These are phyloP conservation scores for Monarcha castaneiventris DNA, from an alignment of 2,113 vertebrate genomes.

Conservation along the genomic window DNA sequence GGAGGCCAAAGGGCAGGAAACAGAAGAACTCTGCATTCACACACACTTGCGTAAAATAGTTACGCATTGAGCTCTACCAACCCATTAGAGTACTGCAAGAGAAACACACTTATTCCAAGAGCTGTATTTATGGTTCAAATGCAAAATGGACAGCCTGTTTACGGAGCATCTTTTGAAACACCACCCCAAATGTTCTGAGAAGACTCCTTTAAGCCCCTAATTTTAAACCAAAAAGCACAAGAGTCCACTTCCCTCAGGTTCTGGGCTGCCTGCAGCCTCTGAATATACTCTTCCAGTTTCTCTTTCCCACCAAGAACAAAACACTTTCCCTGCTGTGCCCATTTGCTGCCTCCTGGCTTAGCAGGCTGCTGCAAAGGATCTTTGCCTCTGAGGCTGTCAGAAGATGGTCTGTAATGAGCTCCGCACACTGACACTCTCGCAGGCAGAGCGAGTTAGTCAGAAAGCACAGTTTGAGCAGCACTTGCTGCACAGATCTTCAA, in stretches of 20 bases:
- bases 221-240: not conserved
- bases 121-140: not conserved
- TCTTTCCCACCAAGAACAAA: constrained; percentile 53
- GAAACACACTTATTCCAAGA: not conserved
- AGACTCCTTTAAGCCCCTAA: not conserved
- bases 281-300: not conserved
- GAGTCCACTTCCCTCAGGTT: not conserved
- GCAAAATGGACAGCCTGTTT: not conserved
- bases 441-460: constrained; percentile 5
- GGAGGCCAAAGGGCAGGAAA: constrained; percentile 4
- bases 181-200: not conserved
- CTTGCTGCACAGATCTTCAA: constrained; percentile 30
- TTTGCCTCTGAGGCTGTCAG: not conserved
- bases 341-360: constrained; percentile 38
- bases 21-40: not conserved
- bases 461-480: constrained; percentile 34
- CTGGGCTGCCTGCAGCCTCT: not conserved
- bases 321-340: constrained; percentile 41
- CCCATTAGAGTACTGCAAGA: not conserved
- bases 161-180: not conserved
- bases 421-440: not conserved
- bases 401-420: constrained; percentile 21
- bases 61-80: not conserved
- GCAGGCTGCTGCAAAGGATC: constrained; percentile 21
- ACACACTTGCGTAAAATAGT: not conserved